Percentiles rank a stretch among this genome's conserved stretches.
Conservation (phyloP, 2,888 invertebrate genomes). For the Pristionchus mayeri region DNA sequence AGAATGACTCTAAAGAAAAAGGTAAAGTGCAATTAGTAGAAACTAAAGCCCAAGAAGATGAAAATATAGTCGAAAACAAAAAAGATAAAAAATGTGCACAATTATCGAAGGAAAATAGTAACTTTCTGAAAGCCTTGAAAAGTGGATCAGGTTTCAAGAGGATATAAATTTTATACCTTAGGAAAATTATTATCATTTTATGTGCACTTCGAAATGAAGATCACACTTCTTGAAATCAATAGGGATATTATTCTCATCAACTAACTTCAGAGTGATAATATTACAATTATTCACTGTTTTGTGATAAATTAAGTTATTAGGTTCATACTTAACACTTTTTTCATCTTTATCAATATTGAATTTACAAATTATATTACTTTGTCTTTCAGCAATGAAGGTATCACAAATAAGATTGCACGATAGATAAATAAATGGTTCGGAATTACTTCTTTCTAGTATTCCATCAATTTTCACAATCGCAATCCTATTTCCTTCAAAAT, state of each 20-base stretch:
- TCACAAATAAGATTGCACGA: not conserved
- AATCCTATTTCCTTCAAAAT: slow-evolving; percentile 49
- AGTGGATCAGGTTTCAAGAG: slow-evolving; percentile 53
- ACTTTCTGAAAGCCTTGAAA: slow-evolving; percentile 46
- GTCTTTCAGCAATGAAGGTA: slow-evolving; percentile 24
- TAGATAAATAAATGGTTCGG: not conserved
- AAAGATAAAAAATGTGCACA: too few species aligned
- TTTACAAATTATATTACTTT: slow-evolving; percentile 50
- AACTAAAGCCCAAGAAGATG: slow-evolving; percentile 37
- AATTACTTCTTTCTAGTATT: slow-evolving; percentile 20
- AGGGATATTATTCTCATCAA: slow-evolving; percentile 37
- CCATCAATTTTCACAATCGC: slow-evolving; percentile 51
- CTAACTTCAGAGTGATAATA: not conserved
- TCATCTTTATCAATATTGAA: slow-evolving; percentile 12
- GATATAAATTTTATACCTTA: too few species aligned
- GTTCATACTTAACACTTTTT: slow-evolving; percentile 37
- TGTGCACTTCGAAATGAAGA: slow-evolving; percentile 40
- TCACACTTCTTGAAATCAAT: slow-evolving; percentile 51
- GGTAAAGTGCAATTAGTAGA: slow-evolving; percentile 52
- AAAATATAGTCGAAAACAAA: not conserved
- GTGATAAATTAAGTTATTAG: slow-evolving; percentile 51
- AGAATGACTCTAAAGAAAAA: slow-evolving; percentile 52
- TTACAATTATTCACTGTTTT: not conserved
- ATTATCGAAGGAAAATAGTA: slow-evolving; percentile 28
- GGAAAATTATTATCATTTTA: too few species aligned